Evolutionary conservation across 1,140 invertebrate species (phyloP), one percentile per base, ranked within the genome.

Genomic region (Solen grandis): DNA sequence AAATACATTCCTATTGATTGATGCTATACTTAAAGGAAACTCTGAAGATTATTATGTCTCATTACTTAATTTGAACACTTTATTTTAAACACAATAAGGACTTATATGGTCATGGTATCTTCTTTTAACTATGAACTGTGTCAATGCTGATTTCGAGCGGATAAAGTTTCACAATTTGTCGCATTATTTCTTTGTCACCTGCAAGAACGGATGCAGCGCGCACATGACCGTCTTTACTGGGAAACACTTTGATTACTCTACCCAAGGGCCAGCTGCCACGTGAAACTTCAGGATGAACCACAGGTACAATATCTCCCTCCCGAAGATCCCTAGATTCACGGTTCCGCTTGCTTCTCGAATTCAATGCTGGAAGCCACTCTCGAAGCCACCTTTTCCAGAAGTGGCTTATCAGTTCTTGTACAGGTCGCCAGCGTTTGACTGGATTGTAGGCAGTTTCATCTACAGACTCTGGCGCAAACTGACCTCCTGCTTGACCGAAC

Each of bases 381-480:
- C 35, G 27, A 27, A 72, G 4, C 81, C 81, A 79, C 3, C 63
- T 25, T 16, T 35, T 35, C 74, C 81, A 83, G 31, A 83, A 78
- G 35, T 79, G 65, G 25, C 36, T 22, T 1, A 69, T 65, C 22
- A 79, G 27, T 22, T 70, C 72, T 35, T 78, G 75, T 16, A 69
- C 38, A 1, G 38, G 27, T 3, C 81, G 27, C 73, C 62, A 82
- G 2, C 81, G 31, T 38, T 55, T 25, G 60, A 52, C 33, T 5
- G 46, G 52, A 29, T 69, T 69, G 38, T 27, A 33, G n/a, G 16
- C 57, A 16, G 16, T 33, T 19, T 29, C 27, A 27, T 82, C 62
- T 10, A 31, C 3, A 8, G n/a, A 19, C 27, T 22, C 54, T 22
- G n/a, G n/a, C 19, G 27, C 5, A 27, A 55, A 4, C 27, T 22